A percentile compares a stretch with the other conserved stretches of the same genome.
Evolutionary conservation across 2,888 invertebrate species (phyloP).

Genomic region (Mellilla xanthometata): DNA sequence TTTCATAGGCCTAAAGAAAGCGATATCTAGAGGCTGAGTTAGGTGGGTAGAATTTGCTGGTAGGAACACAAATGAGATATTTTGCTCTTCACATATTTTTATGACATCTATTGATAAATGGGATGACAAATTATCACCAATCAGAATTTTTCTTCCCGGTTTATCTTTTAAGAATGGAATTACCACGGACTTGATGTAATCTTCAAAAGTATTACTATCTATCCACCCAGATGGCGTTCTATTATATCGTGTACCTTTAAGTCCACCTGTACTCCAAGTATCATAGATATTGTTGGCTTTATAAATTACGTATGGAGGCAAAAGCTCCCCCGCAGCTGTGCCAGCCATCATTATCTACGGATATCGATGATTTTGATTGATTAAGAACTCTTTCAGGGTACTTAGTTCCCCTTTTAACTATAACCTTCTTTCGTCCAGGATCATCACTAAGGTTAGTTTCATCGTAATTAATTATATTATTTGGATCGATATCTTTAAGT

Average conservation of each 20-base stretch:
- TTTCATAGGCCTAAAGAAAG: neutral
- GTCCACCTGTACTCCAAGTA: conserved; percentile 45
- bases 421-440: conserved; percentile 10
- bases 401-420: conserved; percentile 15
- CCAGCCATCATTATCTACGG: conserved; percentile 50
- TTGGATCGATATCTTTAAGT: conserved; percentile 1
- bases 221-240: conserved; percentile 50
- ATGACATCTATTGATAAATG: conserved; percentile 23
- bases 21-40: neutral
- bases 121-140: conserved; percentile 47
- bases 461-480: conserved; percentile 23
- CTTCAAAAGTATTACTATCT: conserved; percentile 43
- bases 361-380: conserved; percentile 27
- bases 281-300: conserved; percentile 36
- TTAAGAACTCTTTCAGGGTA: conserved; percentile 22
- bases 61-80: conserved; percentile 15
- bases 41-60: conserved; percentile 13
- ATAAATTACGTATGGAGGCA: conserved; percentile 54
- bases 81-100: conserved; percentile 17
- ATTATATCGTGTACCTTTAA: conserved; percentile 34
- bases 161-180: conserved; percentile 33
- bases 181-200: conserved; percentile 40
- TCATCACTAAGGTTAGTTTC: conserved; percentile 22
- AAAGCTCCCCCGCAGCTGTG: conserved; percentile 42
- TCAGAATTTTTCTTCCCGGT: conserved; percentile 43